These are phyloP conservation scores for Cichlasoma orientale DNA, from an alignment of 2,797 vertebrate species.

Conservation along the genomic window DNA sequence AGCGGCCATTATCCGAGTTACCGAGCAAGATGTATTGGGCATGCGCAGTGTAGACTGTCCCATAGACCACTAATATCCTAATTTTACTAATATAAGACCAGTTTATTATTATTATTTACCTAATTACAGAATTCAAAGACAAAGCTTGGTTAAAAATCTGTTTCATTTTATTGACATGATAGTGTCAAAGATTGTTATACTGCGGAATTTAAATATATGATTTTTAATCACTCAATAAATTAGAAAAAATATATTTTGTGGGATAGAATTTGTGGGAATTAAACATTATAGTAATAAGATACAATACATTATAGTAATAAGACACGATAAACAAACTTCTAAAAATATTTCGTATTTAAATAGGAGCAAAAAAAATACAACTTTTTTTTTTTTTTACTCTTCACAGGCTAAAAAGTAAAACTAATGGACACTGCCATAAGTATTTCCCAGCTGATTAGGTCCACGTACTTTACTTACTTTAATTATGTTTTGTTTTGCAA, in stretches of 20 bases:
- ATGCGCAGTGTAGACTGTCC: conserved; percentile 59
- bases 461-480: neutral
- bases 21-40: conserved; percentile 44
- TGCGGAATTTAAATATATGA: neutral
- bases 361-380: neutral
- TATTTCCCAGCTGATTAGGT: too few species aligned
- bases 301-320: neutral
- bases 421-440: too few species aligned
- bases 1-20: conserved; percentile 76
- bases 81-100: neutral
- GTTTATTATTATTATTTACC: too few species aligned
- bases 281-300: neutral
- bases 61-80: neutral
- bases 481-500: neutral
- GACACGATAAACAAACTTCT: neutral
- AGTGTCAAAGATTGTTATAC: neutral
- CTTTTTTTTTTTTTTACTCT: too few species aligned
- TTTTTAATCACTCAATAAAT: neutral
- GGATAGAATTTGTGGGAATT: neutral
- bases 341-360: neutral
- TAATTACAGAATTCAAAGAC: too few species aligned
- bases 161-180: neutral
- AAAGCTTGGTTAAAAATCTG: too few species aligned
- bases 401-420: too few species aligned
- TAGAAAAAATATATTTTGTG: neutral